Evolutionary conservation across 1,140 invertebrate species (phyloP), one percentile per base, ranked within the genome.

Genomic region (Callitettix versicolor): DNA sequence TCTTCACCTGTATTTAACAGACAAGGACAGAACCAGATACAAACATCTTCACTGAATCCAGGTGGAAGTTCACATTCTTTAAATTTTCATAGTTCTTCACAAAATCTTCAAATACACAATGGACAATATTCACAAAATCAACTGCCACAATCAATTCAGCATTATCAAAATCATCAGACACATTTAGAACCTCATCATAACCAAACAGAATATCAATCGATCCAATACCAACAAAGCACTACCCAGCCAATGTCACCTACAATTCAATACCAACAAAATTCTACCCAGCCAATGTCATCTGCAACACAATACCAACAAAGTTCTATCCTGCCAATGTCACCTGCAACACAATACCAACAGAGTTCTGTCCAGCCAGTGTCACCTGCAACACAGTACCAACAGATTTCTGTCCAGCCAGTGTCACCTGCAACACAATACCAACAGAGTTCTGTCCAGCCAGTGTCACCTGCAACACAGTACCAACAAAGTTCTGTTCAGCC

Each of bases 401-500:
- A 53, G 21, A 14, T 18, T 24, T n/a, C 18, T n/a, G n/a, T n/a
- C 15, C 38, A 53, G n/a, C 12, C 5, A 7, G 33, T 42, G 38
- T n/a, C 4, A 52, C 24, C 42, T 14, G n/a, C n/a, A n/a, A n/a
- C n/a, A n/a, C n/a, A n/a, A 18, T 38, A 38, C 26, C 52, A 53
- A 53, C 52, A 53, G 21, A 14, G 15, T 24, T n/a, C 18, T n/a
- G n/a, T n/a, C 15, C 38, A 53, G n/a, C 12, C 5, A 7, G 33
- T 42, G 38, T n/a, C 4, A 52, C 24, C 42, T 14, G n/a, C n/a
- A n/a, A n/a, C n/a, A n/a, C n/a, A n/a, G 12, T 38, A 38, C 26
- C 52, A 53, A 53, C 52, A 53, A 20, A 14, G 15, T 24, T n/a
- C 18, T n/a, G n/a, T n/a, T 24, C 38, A 53, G n/a, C 12, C 5